Percentiles rank a stretch among this genome's conserved stretches.
Evolutionary conservation across 2,888 invertebrate genomes (phyloP).

Genomic region (Drosophila histrio): DNA sequence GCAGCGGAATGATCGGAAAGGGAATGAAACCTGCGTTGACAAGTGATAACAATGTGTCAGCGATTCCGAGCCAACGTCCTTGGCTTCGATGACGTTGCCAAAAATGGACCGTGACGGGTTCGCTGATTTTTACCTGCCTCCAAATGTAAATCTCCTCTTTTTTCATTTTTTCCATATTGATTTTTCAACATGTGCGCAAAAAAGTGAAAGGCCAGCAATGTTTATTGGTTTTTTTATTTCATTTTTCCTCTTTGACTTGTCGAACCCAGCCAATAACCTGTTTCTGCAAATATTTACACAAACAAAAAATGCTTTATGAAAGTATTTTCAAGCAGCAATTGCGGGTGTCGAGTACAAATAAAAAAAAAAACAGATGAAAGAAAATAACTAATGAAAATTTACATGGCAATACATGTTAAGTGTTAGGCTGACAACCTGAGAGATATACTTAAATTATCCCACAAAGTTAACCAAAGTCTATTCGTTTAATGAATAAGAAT

Average conservation of each 20-base stretch:
- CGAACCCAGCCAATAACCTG: constrained; percentile 58
- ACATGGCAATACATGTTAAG: constrained; percentile 3
- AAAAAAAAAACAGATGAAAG: not conserved
- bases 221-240: constrained; percentile 13
- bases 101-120: constrained; percentile 38
- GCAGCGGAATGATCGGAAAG: not conserved
- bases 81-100: constrained; percentile 66
- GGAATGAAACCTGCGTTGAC: constrained; percentile 56
- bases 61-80: constrained; percentile 55
- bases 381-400: constrained; percentile 21
- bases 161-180: constrained; percentile 28
- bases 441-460: not conserved
- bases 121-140: constrained; percentile 16
- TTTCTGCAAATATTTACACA: constrained; percentile 56
- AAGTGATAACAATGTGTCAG: constrained; percentile 80
- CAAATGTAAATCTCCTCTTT: constrained; percentile 13
- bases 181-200: constrained; percentile 40
- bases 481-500: too few species aligned
- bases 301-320: constrained; percentile 34
- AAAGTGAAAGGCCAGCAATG: constrained; percentile 66
- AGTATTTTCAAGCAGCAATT: constrained; percentile 26
- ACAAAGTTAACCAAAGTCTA: not conserved
- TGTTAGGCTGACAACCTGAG: not conserved
- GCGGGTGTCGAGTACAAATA: constrained; percentile 28
- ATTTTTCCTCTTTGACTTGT: constrained; percentile 44